Conservation (phyloP, 1,140 invertebrate genomes). For the Branchinecta lynchi region DNA sequence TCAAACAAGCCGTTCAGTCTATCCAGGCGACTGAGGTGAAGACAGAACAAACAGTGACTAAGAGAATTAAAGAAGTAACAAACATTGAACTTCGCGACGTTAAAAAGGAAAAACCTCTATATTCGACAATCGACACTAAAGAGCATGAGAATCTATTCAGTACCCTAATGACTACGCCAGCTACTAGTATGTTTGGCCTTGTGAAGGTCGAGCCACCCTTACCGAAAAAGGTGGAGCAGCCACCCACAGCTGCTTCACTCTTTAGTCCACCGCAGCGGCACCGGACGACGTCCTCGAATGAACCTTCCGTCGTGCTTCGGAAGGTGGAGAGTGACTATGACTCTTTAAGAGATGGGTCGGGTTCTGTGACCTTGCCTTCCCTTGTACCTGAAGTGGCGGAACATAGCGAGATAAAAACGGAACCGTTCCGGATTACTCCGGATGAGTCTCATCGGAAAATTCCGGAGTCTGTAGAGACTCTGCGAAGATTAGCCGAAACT, state of each 20-base stretch:
- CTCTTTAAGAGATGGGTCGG: no score
- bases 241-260: not conserved
- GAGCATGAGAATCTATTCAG: not conserved
- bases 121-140: slow-evolving; percentile 4
- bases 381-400: no score
- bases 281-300: not conserved
- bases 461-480: no score
- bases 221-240: not conserved
- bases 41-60: not conserved
- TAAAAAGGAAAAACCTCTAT: not conserved
- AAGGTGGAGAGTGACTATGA: no score
- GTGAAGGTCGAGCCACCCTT: not conserved
- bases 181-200: slow-evolving; percentile 2
- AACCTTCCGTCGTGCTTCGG: not conserved
- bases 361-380: no score
- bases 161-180: not conserved
- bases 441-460: no score
- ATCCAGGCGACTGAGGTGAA: no score
- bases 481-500: no score
- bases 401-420: no score
- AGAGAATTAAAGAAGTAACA: not conserved
- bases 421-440: no score
- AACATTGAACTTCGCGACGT: not conserved
- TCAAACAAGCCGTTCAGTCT: no score
- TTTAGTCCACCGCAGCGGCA: not conserved